Conservation (phyloP, 2,888 invertebrate genomes). For the Drosophila putrida region DNA sequence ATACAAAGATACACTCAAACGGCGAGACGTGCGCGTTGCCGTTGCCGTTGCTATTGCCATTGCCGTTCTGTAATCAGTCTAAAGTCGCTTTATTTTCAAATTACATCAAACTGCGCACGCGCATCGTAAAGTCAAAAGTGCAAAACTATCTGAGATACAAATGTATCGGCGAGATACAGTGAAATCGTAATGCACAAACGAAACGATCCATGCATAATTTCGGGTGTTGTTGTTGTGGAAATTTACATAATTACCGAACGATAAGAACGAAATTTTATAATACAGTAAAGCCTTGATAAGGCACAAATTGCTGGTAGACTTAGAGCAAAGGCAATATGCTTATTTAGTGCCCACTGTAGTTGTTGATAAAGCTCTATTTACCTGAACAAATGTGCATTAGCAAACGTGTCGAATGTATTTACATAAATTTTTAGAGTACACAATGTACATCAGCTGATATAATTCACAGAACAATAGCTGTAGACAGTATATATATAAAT, state of each 20-base stretch:
- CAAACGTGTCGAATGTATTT: slow-evolving; percentile 56
- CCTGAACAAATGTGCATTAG: slow-evolving; percentile 42
- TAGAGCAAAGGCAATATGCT: not conserved
- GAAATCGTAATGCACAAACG: slow-evolving; percentile 4
- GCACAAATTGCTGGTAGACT: not conserved
- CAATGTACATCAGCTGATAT: slow-evolving; percentile 61
- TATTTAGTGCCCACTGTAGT: slow-evolving; percentile 34
- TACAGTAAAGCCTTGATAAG: slow-evolving; percentile 9
- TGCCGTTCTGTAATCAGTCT: slow-evolving; percentile 28
- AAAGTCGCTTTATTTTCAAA: slow-evolving; percentile 8
- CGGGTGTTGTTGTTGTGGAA: slow-evolving; percentile 1
- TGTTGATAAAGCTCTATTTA: slow-evolving; percentile 46
- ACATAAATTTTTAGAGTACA: slow-evolving; percentile 36
- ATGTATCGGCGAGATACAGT: slow-evolving; percentile 39
- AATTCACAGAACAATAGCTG: slow-evolving; percentile 40
- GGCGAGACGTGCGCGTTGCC: slow-evolving; percentile 35
- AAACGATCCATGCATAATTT: slow-evolving; percentile 2
- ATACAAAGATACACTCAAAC: slow-evolving; percentile 38
- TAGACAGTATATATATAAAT: not conserved
- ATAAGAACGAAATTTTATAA: slow-evolving; percentile 25
- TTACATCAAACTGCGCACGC: slow-evolving; percentile 44
- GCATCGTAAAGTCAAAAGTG: slow-evolving; percentile 35
- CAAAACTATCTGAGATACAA: slow-evolving; percentile 26
- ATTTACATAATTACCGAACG: slow-evolving; percentile 45
- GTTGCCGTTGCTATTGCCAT: slow-evolving; percentile 22